phyloP scores from a whole-genome alignment of 2,113 vertebrate genomes.

The Myotis brandtii region DNA sequence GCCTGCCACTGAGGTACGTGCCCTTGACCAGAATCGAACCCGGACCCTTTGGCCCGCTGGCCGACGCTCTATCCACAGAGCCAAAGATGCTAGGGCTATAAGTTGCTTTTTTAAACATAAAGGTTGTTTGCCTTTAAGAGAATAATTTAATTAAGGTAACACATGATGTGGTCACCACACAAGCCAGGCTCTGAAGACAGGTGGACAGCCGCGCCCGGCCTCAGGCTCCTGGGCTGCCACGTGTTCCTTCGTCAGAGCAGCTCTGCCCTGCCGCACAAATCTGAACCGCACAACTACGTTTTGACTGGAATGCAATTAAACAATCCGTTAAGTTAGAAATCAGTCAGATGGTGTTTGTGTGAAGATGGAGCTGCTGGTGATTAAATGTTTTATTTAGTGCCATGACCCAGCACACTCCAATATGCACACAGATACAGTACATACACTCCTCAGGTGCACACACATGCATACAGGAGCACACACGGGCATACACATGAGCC shows the following conservation, averaged over 20 bases:
- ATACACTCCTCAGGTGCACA: background rate
- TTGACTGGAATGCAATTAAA: constrained; percentile 1
- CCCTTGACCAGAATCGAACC: background rate
- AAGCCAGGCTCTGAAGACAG: constrained; percentile 59
- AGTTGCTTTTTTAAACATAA: constrained; percentile 25
- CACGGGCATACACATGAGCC: too few relatives aligned
- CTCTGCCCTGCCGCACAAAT: background rate
- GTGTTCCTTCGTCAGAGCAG: background rate
- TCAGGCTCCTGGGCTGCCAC: background rate
- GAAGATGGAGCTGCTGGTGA: background rate
- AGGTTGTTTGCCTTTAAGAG: constrained; percentile 48
- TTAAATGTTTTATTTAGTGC: background rate
- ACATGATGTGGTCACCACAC: background rate
- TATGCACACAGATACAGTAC: background rate
- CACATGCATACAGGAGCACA: background rate
- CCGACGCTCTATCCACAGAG: background rate
- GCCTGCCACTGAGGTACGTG: background rate
- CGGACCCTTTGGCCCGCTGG: background rate
- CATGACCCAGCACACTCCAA: background rate
- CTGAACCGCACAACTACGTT: background rate
- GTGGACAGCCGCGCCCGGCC: background rate
- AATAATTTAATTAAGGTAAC: constrained; percentile 35
- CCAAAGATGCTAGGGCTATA: background rate
- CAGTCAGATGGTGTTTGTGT: background rate
- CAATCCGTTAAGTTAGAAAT: background rate